Conservation (phyloP, 2,113 vertebrate genomes). For the Calyptomena viridis region DNA sequence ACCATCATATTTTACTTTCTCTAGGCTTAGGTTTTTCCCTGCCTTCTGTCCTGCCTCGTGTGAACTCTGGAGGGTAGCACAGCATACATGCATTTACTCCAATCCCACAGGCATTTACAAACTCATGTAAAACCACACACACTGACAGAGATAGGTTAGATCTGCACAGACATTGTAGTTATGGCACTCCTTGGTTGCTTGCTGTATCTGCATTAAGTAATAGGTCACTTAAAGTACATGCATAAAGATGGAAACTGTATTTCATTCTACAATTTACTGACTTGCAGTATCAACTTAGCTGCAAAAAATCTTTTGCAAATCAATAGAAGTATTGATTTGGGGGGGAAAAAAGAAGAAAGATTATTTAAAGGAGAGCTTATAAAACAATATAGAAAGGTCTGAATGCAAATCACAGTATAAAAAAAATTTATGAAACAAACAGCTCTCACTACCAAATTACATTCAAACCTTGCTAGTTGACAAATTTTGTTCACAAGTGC, state of each 20-base stretch:
- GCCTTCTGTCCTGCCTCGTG: not conserved
- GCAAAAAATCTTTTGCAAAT: not conserved
- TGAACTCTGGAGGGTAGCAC: not conserved
- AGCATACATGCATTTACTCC: not conserved
- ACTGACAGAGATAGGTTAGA: accelerated
- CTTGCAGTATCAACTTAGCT: not conserved
- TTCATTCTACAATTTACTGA: not conserved
- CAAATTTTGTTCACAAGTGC: not conserved
- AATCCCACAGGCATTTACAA: not conserved
- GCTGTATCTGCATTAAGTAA: not conserved
- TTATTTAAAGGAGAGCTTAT: not conserved
- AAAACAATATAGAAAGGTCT: not conserved
- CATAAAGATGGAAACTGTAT: not conserved
- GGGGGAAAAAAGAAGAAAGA: not conserved
- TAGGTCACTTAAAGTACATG: not conserved
- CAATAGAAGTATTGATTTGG: not conserved
- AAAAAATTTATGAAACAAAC: not conserved
- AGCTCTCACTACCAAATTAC: not conserved
- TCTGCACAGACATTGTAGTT: accelerated
- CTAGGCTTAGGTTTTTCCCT: not conserved
- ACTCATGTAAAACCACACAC: not conserved
- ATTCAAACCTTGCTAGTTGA: not conserved
- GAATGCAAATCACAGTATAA: not conserved
- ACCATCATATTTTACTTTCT: not conserved
- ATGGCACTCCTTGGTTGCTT: not conserved